These are phyloP conservation scores for Platerodrilus igneus DNA, from an alignment of 2,888 invertebrate species.

Conservation along the genomic window DNA sequence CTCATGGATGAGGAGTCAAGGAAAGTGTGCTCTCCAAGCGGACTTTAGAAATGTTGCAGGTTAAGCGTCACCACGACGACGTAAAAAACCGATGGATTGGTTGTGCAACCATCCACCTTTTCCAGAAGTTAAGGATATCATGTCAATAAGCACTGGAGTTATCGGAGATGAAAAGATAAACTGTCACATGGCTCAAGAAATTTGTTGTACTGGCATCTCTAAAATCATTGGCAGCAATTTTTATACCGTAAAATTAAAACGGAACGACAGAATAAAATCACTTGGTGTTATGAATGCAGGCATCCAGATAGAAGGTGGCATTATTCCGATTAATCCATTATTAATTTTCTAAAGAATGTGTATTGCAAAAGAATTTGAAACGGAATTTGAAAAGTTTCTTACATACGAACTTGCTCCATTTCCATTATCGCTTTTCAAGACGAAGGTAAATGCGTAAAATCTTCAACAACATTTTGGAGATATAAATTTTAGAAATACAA, in stretches of 20 bases:
- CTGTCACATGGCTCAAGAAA: constrained; percentile 22
- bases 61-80: constrained; percentile 10
- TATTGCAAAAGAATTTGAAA: constrained; percentile 10
- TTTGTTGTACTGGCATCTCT: constrained; percentile 9
- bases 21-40: too few species aligned
- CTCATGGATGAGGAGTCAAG: too few species aligned
- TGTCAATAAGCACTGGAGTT: constrained; percentile 23
- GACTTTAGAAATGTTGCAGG: constrained; percentile 15
- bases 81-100: too few species aligned
- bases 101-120: too few species aligned
- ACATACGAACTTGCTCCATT: constrained; percentile 23
- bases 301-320: constrained; percentile 15
- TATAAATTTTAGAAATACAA: constrained; percentile 20
- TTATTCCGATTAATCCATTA: constrained; percentile 9
- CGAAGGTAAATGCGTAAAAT: constrained; percentile 20
- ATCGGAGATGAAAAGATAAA: constrained; percentile 18
- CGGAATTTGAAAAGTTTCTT: constrained; percentile 15
- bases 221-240: constrained; percentile 17
- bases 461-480: constrained; percentile 15
- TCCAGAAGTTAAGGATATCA: constrained; percentile 16
- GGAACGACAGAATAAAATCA: constrained; percentile 17
- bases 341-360: too few species aligned
- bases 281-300: constrained; percentile 13
- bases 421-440: constrained; percentile 18
- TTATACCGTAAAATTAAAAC: constrained; percentile 22